phyloP scores from a whole-genome alignment of 2,113 vertebrate species.

The Procavia capensis region DNA sequence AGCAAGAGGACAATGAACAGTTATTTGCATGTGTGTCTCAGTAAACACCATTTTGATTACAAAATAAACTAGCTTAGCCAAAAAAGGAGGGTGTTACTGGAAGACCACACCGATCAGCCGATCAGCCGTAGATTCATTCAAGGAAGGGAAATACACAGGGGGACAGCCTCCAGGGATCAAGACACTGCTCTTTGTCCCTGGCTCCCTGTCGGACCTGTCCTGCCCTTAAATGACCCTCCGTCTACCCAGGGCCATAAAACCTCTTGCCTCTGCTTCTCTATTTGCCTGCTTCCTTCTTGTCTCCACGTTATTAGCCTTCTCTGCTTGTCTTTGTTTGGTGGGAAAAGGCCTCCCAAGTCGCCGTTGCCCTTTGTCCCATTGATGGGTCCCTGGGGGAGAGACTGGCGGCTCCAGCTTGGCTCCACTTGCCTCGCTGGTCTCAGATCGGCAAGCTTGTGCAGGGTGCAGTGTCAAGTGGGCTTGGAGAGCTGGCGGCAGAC shows the following conservation, averaged over 20 bases:
- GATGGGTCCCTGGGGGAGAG: not conserved
- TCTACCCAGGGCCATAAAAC: not conserved
- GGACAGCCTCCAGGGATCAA: not conserved
- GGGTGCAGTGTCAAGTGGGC: not conserved
- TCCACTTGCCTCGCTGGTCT: constrained; percentile 7
- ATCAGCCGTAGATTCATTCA: no score
- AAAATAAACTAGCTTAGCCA: not conserved
- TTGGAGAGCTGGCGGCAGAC: not conserved
- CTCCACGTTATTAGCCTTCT: constrained; percentile 10
- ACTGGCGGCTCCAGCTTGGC: not conserved
- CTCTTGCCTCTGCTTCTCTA: not conserved
- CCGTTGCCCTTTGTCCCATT: not conserved
- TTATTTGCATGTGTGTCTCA: not conserved
- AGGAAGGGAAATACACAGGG: not conserved
- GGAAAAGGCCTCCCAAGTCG: not conserved
- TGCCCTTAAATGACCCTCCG: not conserved
- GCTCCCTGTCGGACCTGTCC: not conserved
- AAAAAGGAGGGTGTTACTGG: constrained; percentile 35
- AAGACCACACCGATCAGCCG: not conserved
- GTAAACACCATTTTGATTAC: not conserved
- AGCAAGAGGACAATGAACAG: not conserved
- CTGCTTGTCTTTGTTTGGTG: not conserved
- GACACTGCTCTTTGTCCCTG: not conserved
- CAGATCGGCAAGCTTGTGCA: not conserved
- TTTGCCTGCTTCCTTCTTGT: constrained; percentile 26